Evolutionary conservation across 2,113 vertebrate species (phyloP).

Genomic region (Gambusia affinis): DNA sequence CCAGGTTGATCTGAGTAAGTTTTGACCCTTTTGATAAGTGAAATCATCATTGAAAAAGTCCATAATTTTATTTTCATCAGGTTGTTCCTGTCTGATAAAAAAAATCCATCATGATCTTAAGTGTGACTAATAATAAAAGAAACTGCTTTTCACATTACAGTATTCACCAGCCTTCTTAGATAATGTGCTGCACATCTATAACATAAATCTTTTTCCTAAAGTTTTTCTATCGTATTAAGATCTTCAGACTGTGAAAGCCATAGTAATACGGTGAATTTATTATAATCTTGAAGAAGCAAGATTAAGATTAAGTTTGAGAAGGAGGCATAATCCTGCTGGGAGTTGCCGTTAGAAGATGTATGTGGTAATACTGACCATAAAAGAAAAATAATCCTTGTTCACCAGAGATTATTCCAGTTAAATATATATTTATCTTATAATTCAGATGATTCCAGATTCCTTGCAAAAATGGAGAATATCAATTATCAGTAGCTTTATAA

Average conservation of each 20-base stretch:
- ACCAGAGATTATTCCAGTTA: background rate
- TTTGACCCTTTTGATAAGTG: no score
- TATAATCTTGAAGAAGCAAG: background rate
- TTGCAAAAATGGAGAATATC: background rate
- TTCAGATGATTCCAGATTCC: background rate
- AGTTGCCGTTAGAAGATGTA: background rate
- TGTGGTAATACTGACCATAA: background rate
- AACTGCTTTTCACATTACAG: background rate
- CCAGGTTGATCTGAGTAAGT: background rate
- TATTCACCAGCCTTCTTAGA: background rate
- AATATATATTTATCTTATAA: background rate
- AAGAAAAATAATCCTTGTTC: background rate
- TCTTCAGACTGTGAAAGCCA: background rate
- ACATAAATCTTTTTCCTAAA: background rate
- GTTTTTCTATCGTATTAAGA: background rate
- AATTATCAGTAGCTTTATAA: no score
- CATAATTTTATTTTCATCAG: no score
- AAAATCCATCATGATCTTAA: background rate
- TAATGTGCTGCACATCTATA: background rate
- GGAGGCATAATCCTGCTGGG: background rate
- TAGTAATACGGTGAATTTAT: background rate
- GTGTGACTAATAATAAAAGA: no score
- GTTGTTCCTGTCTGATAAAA: no score
- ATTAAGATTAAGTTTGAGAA: background rate
- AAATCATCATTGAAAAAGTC: no score